Conservation (phyloP, 1,140 invertebrate genomes). For the Eciton burchellii region DNA sequence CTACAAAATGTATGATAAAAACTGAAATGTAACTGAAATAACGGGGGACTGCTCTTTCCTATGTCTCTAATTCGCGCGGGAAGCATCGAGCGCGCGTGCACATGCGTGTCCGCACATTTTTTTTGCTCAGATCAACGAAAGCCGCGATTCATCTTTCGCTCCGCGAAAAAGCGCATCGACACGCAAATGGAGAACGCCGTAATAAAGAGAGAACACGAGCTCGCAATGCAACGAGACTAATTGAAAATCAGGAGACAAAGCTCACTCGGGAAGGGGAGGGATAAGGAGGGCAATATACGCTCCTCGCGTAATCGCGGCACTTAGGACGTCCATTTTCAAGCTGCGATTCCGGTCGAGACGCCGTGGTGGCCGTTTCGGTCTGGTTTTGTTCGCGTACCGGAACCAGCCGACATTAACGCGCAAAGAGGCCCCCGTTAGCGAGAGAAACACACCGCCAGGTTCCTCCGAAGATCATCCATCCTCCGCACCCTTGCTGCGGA, state of each 20-base stretch:
- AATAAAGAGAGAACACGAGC: too few species aligned
- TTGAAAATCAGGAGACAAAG: conserved; percentile 50
- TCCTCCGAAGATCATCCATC: conserved; percentile 9
- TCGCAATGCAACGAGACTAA: not conserved
- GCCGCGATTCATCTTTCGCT: too few species aligned
- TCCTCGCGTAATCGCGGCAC: conserved; percentile 2
- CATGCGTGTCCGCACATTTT: too few species aligned
- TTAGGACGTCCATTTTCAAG: conserved; percentile 29
- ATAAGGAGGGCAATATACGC: conserved; percentile 33
- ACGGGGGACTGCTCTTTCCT: too few species aligned
- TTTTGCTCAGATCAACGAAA: too few species aligned
- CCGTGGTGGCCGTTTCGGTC: conserved; percentile 39
- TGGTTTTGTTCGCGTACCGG: conserved; percentile 43
- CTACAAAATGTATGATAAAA: not conserved
- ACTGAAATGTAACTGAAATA: too few species aligned
- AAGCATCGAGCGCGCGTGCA: too few species aligned
- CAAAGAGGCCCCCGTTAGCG: conserved; percentile 32
- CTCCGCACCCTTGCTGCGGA: not conserved
- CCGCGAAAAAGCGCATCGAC: too few species aligned
- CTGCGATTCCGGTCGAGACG: conserved; percentile 23
- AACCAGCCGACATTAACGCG: conserved; percentile 24
- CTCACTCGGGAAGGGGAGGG: too few species aligned
- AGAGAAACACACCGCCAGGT: conserved; percentile 34
- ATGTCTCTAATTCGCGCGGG: too few species aligned
- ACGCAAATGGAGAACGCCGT: too few species aligned